Conservation (phyloP, 92 coral and sea anemone genomes). For the Ricordea florida region DNA sequence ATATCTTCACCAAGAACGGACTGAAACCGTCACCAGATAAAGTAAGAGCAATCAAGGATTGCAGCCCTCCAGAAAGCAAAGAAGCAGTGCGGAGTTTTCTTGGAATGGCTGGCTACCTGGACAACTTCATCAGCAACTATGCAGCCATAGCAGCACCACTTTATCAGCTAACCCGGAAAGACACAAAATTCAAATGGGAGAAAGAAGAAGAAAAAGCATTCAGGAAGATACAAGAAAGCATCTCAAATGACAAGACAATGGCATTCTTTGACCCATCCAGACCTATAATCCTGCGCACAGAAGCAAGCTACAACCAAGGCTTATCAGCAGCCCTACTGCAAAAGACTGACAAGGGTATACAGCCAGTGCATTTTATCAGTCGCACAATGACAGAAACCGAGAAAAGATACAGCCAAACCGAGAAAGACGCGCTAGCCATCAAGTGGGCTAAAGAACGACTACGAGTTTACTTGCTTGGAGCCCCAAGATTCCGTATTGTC, state of each 20-base stretch:
- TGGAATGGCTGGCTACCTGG: slow-evolving; percentile 62
- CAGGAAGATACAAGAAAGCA: slow-evolving; percentile 50
- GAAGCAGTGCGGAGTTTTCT: slow-evolving; percentile 72
- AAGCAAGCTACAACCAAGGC: too few relatives aligned
- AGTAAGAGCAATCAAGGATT: slow-evolving; percentile 63
- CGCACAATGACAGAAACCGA: too few relatives aligned
- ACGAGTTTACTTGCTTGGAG: too few relatives aligned
- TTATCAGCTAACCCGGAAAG: slow-evolving; percentile 34
- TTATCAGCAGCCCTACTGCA: too few relatives aligned
- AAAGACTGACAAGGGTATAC: too few relatives aligned
- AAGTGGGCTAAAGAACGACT: too few relatives aligned
- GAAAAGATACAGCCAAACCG: too few relatives aligned
- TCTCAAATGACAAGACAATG: slow-evolving; percentile 39
- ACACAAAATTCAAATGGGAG: slow-evolving; percentile 29
- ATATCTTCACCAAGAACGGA: too few relatives aligned
- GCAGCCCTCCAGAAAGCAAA: slow-evolving; percentile 46
- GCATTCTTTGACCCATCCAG: slow-evolving; percentile 28
- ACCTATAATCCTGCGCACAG: slow-evolving; percentile 34
- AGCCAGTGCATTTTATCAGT: too few relatives aligned
- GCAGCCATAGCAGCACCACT: slow-evolving; percentile 65
- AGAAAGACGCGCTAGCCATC: too few relatives aligned
- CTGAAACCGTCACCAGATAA: too few relatives aligned
- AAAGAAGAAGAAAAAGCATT: slow-evolving; percentile 40
- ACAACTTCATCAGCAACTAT: slow-evolving; percentile 43
- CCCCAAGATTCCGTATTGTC: too few relatives aligned